A percentile compares a stretch with the other conserved stretches of the same genome.
Evolutionary conservation across 2,888 invertebrate genomes (phyloP).

Genomic region (Dryocosmus kuriphilus): DNA sequence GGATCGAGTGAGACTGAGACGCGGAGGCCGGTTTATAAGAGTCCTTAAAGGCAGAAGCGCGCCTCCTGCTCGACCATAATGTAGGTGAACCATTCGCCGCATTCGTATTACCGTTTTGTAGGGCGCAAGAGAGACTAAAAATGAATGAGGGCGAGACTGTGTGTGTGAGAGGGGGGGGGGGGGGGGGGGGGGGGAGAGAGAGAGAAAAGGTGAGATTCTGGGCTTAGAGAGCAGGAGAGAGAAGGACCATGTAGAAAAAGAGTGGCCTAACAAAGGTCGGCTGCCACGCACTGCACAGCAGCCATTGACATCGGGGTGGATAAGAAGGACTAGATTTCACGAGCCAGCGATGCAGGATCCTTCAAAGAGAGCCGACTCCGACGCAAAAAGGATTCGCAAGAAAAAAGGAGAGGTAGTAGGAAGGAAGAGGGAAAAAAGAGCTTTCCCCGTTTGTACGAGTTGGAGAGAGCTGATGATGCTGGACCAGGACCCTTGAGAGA

Average conservation of each 20-base stretch:
- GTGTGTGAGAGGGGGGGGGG: conserved; percentile 11
- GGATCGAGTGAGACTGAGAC: conserved; percentile 61
- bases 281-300: conserved; percentile 58
- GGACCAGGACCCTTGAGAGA: conserved; percentile 50
- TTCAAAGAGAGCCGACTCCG: conserved; percentile 74
- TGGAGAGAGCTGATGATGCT: conserved; percentile 28
- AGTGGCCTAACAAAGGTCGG: conserved; percentile 43
- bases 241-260: conserved; percentile 42
- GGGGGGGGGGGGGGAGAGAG: conserved; percentile 19
- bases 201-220: conserved; percentile 22
- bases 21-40: conserved; percentile 47
- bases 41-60: conserved; percentile 61
- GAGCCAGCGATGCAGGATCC: conserved; percentile 75
- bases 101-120: conserved; percentile 63
- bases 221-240: conserved; percentile 38
- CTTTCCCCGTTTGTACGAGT: conserved; percentile 53
- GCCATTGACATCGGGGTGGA: conserved; percentile 74
- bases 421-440: conserved; percentile 44
- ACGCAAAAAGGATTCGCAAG: conserved; percentile 71
- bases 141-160: conserved; percentile 12
- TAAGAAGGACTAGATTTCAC: conserved; percentile 77
- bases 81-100: conserved; percentile 67
- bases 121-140: conserved; percentile 26
- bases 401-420: conserved; percentile 57
- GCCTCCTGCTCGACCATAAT: conserved; percentile 58